Base-by-base conservation (phyloP, 1,140 invertebrate genomes). In the Euwallacea fornicatus region DNA sequence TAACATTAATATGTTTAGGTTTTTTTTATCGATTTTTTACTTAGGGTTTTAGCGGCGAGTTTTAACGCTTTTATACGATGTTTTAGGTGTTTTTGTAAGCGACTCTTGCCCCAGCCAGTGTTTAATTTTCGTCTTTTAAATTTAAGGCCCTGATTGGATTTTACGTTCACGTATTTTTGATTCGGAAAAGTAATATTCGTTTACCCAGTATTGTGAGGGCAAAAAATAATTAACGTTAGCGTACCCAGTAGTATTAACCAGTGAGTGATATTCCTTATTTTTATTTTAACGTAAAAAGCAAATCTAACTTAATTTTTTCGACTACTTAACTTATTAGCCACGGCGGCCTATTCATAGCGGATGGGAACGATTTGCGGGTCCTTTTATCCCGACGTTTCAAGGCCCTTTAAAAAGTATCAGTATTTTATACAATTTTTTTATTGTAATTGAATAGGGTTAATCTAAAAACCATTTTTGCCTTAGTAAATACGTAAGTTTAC, bases 191-290 rank as follows among this genome's bases (percentile, higher is more conserved):
- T 53, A 53, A 6, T 53, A 53, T 53, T 58, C 16, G 55, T 15
- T 13, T 62, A 62, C 44, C 44, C 41, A 66, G 21, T 55, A 55
- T 66, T 66, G 16, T 42, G 10, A 54, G 43, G 58, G 60, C 59
- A 61, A 62, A 42, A 53, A 13, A 60, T 46, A 42, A 54, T 47
- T 62, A 62, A 62, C 13, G 60, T 41, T 68, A 69, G 60, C 42
- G 46, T 69, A 69, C 69, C 63, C 62, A 64, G 61, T 71, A 71
- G 69, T 71, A 71, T 71, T 71, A 71, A 71, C 69, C 61, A 71
- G 61, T 71, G 69, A 71, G 69, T 71, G 69, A 71, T 71, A 71
- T 71, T 65, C 61, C 56, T 65, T 58, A 62, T 47, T 62, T 68
- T 58, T 67, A 10, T 54, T 69, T 69, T 46, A 69, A 50, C 67